These are phyloP conservation scores for Kryptopterus vitreolus DNA, from an alignment of 2,797 vertebrate genomes.

Conservation along the genomic window DNA sequence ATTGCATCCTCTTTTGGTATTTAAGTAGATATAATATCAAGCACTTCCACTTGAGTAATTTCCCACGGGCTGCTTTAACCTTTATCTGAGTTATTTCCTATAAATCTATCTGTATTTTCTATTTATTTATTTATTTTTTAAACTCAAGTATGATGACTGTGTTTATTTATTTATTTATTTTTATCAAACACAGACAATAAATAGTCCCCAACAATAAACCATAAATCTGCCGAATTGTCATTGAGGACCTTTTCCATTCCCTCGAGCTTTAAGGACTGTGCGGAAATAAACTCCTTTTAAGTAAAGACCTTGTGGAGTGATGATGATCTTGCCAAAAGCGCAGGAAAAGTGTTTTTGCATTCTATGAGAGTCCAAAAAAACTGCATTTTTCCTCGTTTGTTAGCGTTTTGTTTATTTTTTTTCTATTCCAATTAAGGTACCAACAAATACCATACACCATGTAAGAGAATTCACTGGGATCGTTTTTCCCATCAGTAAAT, in stretches of 20 bases:
- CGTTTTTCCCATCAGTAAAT: neutral
- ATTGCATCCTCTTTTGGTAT: neutral
- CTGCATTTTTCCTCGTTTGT: neutral
- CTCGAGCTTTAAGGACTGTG: neutral
- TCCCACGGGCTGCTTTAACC: slow-evolving; percentile 11
- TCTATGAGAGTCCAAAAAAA: neutral
- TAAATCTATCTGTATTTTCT: slow-evolving; percentile 2
- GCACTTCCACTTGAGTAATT: neutral
- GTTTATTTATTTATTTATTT: too few relatives aligned
- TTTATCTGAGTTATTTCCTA: slow-evolving; percentile 4
- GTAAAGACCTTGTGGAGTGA: slow-evolving; percentile 18
- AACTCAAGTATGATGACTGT: neutral
- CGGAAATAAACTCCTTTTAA: neutral
- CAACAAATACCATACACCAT: neutral
- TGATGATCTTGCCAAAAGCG: slow-evolving; percentile 23
- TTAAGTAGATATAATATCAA: slow-evolving; percentile 9
- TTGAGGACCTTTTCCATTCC: neutral
- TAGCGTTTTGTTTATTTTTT: neutral
- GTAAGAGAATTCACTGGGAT: neutral
- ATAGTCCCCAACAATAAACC: slow-evolving; percentile 15
- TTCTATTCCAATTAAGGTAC: neutral
- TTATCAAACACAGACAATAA: slow-evolving; percentile 5
- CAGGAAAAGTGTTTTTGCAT: slow-evolving; percentile 4
- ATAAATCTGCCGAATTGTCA: slow-evolving; percentile 6
- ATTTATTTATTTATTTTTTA: too few relatives aligned